These are phyloP conservation scores for Cyprinodon diabolis DNA, from an alignment of 2,797 vertebrate genomes.

Conservation along the genomic window DNA sequence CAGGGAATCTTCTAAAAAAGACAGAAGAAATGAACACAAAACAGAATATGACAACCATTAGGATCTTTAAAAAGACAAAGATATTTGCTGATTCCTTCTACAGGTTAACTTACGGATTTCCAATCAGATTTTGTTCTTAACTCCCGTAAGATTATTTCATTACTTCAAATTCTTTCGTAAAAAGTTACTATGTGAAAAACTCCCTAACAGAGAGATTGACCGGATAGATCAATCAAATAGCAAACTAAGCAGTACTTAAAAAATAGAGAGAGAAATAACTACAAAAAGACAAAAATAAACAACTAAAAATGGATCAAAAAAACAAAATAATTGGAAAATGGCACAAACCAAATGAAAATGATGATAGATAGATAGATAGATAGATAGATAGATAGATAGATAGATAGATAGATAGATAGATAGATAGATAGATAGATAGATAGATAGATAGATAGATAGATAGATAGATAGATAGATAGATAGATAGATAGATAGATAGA, in stretches of 20 bases:
- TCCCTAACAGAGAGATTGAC: no score
- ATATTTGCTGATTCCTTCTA: background rate
- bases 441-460: background rate
- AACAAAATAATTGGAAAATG: no score
- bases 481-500: conserved; percentile 4
- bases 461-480: conserved; percentile 11
- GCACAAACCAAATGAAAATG: no score
- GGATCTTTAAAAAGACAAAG: background rate
- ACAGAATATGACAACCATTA: background rate
- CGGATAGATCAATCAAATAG: no score
- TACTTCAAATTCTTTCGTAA: background rate
- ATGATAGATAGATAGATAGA: background rate
- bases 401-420: background rate
- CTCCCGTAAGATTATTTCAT: background rate
- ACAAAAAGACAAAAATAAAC: no score
- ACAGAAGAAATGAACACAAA: background rate
- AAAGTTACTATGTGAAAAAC: background rate
- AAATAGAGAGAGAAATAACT: no score
- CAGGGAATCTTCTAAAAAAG: background rate
- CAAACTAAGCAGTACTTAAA: no score
- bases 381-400: background rate
- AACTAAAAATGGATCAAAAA: no score
- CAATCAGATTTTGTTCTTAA: background rate
- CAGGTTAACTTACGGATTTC: background rate
- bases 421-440: background rate